These are phyloP conservation scores for Siniperca obscura DNA, from an alignment of 2,797 vertebrate species.

Conservation along the genomic window DNA sequence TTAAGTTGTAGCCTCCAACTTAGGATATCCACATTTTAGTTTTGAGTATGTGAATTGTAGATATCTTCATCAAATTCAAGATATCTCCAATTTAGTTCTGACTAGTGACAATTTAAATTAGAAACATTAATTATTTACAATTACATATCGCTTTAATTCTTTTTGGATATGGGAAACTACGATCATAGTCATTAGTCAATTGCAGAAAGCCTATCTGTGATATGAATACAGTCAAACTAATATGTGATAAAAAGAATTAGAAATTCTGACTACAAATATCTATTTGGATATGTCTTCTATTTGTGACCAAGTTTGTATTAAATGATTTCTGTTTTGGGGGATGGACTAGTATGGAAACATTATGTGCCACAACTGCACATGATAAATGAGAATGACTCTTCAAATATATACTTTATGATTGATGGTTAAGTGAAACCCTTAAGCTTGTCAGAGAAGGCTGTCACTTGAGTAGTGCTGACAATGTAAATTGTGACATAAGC, in stretches of 20 bases:
- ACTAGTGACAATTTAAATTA: not conserved
- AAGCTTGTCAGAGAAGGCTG: not conserved
- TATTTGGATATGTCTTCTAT: not conserved
- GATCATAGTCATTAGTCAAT: not conserved
- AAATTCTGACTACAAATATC: not conserved
- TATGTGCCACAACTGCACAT: not conserved
- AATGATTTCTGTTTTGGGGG: not conserved
- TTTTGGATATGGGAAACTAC: not conserved
- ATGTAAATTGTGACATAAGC: constrained; percentile 1
- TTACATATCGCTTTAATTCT: not conserved
- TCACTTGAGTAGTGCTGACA: not conserved
- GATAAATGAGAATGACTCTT: not conserved
- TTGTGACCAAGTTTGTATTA: not conserved
- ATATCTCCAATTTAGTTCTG: not conserved
- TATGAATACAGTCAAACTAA: not conserved
- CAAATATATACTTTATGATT: not conserved
- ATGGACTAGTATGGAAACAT: not conserved
- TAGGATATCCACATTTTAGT: not conserved
- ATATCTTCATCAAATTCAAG: not conserved
- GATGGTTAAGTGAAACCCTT: not conserved
- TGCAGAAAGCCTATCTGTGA: not conserved
- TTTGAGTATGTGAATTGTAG: not conserved
- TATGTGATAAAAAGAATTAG: not conserved
- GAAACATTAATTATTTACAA: not conserved
- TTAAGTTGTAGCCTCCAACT: not conserved